Base-by-base conservation (phyloP, 2,797 vertebrate genomes). In the Squalus acanthias region DNA sequence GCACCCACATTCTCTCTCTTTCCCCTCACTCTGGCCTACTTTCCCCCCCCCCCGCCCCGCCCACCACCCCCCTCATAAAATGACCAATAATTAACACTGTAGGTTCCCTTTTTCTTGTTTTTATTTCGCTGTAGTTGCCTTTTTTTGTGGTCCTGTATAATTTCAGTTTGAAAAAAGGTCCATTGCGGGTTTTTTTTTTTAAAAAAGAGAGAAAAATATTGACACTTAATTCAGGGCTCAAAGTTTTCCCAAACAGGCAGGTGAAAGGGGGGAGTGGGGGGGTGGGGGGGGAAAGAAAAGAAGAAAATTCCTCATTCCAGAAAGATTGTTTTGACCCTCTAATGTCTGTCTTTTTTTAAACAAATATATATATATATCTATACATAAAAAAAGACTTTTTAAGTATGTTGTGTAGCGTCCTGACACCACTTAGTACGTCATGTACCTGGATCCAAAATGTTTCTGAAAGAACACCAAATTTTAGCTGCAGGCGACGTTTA, bases 141-240 rank as follows among this genome's bases (percentile, higher is more conserved):
- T 96, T 97, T 70, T 76, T 96, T 97, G 96, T 96, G 97, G 96
- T 96, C 96, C 95, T 98, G 97, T 97, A 97, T 97, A 96, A 97
- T 97, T 96, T 98, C 97, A 97, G 97, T 97, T 39, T 96, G 97
- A 97, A 96, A 97, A 97, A 97, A 96, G 97, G 97, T 97, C 53
- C 70, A 96, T 76, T 98, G 98, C 97, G 97, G 97, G 97, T 97
- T 95, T 97, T 97, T 97, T 97, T 97, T 98, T 97, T 97, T 98
- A 96, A 97, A 98, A 98, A 97, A 97, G 97, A 97, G 97, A 98
- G 97, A 97, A 93, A 93, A 67, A 46, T 29, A 10, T 91, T 91
- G n/a, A 93, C n/a, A 67, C 57, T 12, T 4, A 91, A 85, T 89
- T 91, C 88, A 3, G 17, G 65, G 65, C 91, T 97, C 97, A 97